Evolutionary conservation across 2,797 vertebrate species (phyloP).

Genomic region (Diceros bicornis): DNA sequence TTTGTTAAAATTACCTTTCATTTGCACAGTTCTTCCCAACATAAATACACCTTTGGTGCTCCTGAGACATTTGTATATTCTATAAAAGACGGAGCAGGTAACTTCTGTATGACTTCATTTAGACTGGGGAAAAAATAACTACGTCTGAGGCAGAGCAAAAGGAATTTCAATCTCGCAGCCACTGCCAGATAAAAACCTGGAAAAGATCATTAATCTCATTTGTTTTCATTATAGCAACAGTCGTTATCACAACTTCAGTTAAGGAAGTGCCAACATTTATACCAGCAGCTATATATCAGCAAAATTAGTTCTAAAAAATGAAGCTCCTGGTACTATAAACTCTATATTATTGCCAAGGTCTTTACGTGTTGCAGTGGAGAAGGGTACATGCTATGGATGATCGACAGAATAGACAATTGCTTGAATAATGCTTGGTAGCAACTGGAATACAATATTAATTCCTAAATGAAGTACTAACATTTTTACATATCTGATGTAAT

Average conservation of each 20-base stretch:
- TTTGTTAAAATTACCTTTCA: neutral
- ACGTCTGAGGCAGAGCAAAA: constrained; percentile 78
- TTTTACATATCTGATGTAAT: constrained; percentile 23
- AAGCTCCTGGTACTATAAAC: constrained; percentile 81
- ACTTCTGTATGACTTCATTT: constrained; percentile 71
- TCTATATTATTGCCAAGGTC: constrained; percentile 70
- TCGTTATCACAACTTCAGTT: constrained; percentile 82
- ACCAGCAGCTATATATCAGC: constrained; percentile 86
- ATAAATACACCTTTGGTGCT: neutral
- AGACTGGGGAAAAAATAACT: neutral
- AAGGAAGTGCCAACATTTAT: constrained; percentile 85
- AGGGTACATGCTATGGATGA: constrained; percentile 62
- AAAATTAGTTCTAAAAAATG: constrained; percentile 87
- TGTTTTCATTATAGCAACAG: constrained; percentile 86
- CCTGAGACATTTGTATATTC: constrained; percentile 67
- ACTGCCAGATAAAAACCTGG: constrained; percentile 85
- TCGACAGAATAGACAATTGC: constrained; percentile 77
- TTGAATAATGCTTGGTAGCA: constrained; percentile 69
- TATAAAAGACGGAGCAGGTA: constrained; percentile 45
- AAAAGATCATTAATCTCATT: constrained; percentile 83
- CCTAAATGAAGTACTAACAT: constrained; percentile 47
- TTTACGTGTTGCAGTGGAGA: constrained; percentile 54
- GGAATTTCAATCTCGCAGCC: constrained; percentile 76
- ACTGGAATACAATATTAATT: constrained; percentile 63
- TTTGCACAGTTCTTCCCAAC: constrained; percentile 10